phyloP scores from a whole-genome alignment of 64 coral and sea anemone genomes.

The Anthopleura sola region DNA sequence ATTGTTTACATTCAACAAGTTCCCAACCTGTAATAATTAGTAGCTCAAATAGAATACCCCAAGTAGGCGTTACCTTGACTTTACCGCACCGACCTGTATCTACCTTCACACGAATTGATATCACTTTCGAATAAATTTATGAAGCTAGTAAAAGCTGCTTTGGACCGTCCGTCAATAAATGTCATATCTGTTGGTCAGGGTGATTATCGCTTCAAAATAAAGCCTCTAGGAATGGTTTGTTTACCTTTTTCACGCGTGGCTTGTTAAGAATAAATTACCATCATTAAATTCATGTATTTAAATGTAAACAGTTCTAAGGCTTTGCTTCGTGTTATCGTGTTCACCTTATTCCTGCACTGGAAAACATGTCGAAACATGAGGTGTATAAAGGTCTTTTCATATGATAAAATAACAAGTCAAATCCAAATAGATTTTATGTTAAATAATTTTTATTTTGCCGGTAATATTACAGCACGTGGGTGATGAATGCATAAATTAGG shows the following conservation, averaged over 20 bases:
- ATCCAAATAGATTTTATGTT: not conserved
- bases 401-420: not conserved
- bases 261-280: constrained; percentile 7
- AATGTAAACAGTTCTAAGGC: not conserved
- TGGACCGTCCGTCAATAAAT: not conserved
- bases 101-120: not conserved
- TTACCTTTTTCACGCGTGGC: constrained; percentile 24
- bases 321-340: not conserved
- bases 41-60: not conserved
- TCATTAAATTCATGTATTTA: not conserved
- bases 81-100: not conserved
- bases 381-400: not conserved
- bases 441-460: not conserved
- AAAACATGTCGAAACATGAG: not conserved
- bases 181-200: not conserved
- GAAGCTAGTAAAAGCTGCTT: not conserved
- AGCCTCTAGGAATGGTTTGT: not conserved
- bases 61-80: constrained; percentile 11
- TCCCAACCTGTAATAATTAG: constrained; percentile 3
- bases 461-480: constrained; percentile 17
- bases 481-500: not conserved
- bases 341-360: not conserved
- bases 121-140: not conserved
- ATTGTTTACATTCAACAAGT: constrained; percentile 13
- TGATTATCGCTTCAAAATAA: not conserved